phyloP scores from a whole-genome alignment of 2,888 invertebrate genomes.

The Saturnia pavonia region DNA sequence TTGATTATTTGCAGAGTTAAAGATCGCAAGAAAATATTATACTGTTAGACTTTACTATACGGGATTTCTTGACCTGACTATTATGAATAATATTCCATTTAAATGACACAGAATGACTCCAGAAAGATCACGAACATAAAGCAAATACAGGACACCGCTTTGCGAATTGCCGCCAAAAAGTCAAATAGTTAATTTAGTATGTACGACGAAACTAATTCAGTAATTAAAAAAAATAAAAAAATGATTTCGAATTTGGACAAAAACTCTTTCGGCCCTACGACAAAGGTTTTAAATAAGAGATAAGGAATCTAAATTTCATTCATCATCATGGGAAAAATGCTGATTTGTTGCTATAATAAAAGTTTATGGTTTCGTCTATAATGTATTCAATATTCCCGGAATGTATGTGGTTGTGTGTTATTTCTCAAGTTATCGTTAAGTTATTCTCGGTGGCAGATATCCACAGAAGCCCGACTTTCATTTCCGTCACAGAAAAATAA shows the following conservation, averaged over 20 bases:
- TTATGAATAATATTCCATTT: too few species aligned
- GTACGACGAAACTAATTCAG: neutral
- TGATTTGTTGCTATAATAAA: slow-evolving; percentile 6
- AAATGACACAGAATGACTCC: neutral
- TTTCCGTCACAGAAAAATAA: neutral
- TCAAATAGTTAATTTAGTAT: neutral
- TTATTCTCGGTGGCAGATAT: neutral
- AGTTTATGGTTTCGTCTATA: slow-evolving; percentile 8
- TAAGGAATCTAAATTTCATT: slow-evolving; percentile 11
- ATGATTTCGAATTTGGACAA: neutral
- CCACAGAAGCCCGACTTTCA: neutral
- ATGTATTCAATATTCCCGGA: slow-evolving; percentile 8
- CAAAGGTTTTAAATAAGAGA: slow-evolving; percentile 5
- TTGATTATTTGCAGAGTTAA: too few species aligned
- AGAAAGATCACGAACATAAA: neutral
- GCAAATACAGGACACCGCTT: neutral
- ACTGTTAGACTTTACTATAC: neutral
- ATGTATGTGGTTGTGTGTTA: neutral
- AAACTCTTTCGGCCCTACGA: neutral
- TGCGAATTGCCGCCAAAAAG: neutral
- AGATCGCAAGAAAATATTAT: neutral
- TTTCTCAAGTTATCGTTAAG: neutral
- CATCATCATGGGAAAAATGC: slow-evolving; percentile 6
- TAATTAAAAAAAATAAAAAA: neutral
- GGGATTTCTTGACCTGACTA: neutral